Conservation (phyloP, 2,113 vertebrate species). For the Noturus placidus region DNA sequence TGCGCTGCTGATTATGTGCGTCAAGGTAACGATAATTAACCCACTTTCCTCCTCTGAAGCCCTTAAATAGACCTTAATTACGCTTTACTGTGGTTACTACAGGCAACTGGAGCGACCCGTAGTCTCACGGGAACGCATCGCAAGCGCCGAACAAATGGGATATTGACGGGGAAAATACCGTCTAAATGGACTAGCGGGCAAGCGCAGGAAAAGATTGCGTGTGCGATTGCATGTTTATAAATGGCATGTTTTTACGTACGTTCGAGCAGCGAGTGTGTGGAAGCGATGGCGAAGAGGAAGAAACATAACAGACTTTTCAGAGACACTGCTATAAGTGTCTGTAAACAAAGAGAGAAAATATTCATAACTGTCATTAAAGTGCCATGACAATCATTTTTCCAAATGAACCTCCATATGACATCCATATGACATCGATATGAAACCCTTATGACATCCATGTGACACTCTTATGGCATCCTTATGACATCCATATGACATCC, state of each 20-base stretch:
- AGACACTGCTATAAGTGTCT: no score
- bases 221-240: background rate
- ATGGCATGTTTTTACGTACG: background rate
- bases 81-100: slow-evolving; percentile 29
- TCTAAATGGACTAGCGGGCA: background rate
- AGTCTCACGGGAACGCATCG: slow-evolving; percentile 6
- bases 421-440: no score
- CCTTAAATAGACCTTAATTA: slow-evolving; percentile 49
- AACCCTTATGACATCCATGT: no score
- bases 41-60: slow-evolving; percentile 9
- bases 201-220: background rate
- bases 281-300: background rate
- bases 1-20: slow-evolving; percentile 31
- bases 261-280: background rate
- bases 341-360: no score
- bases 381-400: no score
- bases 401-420: no score
- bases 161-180: background rate
- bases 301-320: background rate
- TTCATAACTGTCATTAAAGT: no score
- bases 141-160: slow-evolving; percentile 22
- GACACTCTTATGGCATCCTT: no score
- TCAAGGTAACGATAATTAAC: slow-evolving; percentile 39
- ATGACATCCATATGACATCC: no score
- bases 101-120: slow-evolving; percentile 29